Evolutionary conservation across 2,797 vertebrate species (phyloP).

Genomic region (Enteromius fasciolatus): DNA sequence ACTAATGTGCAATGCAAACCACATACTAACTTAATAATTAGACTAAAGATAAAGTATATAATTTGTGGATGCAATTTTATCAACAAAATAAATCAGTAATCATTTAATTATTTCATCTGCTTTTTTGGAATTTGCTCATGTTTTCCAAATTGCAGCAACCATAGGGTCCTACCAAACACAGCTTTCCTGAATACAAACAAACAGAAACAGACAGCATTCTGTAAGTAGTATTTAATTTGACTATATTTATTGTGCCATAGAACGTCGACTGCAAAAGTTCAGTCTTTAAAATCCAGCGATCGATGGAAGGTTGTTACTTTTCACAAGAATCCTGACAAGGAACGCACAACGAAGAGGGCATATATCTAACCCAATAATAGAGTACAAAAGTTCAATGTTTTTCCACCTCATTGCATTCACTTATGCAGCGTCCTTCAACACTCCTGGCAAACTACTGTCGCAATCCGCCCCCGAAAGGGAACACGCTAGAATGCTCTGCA

Average conservation of each 20-base stretch:
- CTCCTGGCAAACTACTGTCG: constrained; percentile 23
- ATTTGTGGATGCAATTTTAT: not conserved
- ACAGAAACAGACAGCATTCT: not conserved
- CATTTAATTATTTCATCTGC: not conserved
- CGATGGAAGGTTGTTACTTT: not conserved
- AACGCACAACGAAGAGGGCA: not conserved
- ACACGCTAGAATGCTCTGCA: constrained; percentile 47
- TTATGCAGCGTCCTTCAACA: constrained; percentile 41
- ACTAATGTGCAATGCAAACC: not conserved
- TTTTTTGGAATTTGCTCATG: not conserved
- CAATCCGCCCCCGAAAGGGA: constrained; percentile 35
- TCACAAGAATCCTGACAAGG: not conserved
- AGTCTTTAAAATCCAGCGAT: not conserved
- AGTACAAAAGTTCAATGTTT: constrained; percentile 45
- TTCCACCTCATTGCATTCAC: constrained; percentile 41
- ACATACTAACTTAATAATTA: not conserved
- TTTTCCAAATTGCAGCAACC: not conserved
- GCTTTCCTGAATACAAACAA: not conserved
- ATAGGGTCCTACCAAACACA: not conserved
- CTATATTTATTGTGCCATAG: not conserved
- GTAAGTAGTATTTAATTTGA: not conserved
- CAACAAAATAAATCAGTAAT: not conserved
- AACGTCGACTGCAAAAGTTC: not conserved
- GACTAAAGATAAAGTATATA: not conserved
- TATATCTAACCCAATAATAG: constrained; percentile 19